These are phyloP conservation scores for Simalia tracyae DNA, from an alignment of 2,797 vertebrate genomes.

Conservation along the genomic window DNA sequence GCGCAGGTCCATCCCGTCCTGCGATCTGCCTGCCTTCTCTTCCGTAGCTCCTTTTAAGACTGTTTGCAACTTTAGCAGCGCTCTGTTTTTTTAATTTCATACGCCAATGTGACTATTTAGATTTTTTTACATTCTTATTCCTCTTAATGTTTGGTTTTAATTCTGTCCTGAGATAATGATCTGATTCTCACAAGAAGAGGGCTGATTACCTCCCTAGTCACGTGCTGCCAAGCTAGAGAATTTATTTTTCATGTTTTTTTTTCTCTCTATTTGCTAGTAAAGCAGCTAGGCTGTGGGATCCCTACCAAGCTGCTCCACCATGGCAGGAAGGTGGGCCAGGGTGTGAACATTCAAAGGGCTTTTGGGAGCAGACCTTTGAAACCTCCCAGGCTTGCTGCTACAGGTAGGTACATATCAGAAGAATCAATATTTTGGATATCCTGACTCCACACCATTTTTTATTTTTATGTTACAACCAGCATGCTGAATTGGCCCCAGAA, in stretches of 20 bases:
- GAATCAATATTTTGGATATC: neutral
- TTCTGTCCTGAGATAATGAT: neutral
- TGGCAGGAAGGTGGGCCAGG: neutral
- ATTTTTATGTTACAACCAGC: neutral
- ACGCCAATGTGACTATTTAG: neutral
- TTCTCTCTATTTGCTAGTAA: neutral
- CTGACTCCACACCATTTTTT: neutral
- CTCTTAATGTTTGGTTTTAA: neutral
- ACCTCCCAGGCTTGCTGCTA: neutral
- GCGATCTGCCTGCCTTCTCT: neutral
- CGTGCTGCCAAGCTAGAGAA: neutral
- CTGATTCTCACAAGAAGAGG: neutral
- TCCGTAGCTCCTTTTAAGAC: neutral
- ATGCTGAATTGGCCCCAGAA: neutral
- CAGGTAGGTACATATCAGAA: neutral
- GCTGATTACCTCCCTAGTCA: neutral
- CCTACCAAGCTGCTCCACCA: neutral
- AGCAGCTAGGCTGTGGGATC: neutral
- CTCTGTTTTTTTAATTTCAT: neutral
- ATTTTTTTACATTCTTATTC: neutral
- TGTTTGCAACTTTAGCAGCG: neutral
- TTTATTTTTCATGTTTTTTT: neutral
- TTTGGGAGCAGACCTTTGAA: neutral
- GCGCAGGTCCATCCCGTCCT: too few relatives aligned
- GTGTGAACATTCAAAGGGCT: neutral